Conservation (phyloP, 2,113 vertebrate genomes). For the Rhipidura dahli region DNA sequence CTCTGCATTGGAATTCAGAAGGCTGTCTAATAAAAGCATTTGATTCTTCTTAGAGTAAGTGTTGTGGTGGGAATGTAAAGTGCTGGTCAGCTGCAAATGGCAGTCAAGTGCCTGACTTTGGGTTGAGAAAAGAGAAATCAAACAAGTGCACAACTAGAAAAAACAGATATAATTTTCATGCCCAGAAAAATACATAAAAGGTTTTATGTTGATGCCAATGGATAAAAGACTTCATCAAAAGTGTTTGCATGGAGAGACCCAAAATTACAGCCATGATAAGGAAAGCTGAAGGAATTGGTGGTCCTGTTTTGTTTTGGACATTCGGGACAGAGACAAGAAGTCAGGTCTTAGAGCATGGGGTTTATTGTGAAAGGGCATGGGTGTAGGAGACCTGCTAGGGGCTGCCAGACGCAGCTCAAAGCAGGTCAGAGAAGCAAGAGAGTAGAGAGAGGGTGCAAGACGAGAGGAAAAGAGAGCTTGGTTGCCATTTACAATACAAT, state of each 20-base stretch:
- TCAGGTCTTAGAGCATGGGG: too few species aligned
- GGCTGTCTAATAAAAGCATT: neutral
- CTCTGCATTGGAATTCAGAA: neutral
- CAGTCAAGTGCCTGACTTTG: accelerated
- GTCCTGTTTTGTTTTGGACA: too few species aligned
- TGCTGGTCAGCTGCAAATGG: neutral
- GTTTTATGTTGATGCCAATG: neutral
- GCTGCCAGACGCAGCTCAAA: too few species aligned
- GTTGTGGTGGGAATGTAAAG: neutral
- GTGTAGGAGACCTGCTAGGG: too few species aligned
- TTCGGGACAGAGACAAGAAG: too few species aligned
- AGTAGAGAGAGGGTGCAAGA: too few species aligned
- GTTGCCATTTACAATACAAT: too few species aligned
- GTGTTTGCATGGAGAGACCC: neutral
- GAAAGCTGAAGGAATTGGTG: too few species aligned
- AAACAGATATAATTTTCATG: neutral
- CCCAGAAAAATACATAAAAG: neutral
- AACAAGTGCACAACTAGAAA: neutral
- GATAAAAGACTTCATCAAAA: neutral
- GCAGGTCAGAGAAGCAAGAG: too few species aligned
- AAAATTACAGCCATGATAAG: neutral
- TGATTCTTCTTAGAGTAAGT: neutral
- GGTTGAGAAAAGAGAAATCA: neutral
- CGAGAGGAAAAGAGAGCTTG: too few species aligned
- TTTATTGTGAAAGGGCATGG: too few species aligned